Base-by-base conservation (phyloP, 2,888 invertebrate species). In the Phorcus lineatus region DNA sequence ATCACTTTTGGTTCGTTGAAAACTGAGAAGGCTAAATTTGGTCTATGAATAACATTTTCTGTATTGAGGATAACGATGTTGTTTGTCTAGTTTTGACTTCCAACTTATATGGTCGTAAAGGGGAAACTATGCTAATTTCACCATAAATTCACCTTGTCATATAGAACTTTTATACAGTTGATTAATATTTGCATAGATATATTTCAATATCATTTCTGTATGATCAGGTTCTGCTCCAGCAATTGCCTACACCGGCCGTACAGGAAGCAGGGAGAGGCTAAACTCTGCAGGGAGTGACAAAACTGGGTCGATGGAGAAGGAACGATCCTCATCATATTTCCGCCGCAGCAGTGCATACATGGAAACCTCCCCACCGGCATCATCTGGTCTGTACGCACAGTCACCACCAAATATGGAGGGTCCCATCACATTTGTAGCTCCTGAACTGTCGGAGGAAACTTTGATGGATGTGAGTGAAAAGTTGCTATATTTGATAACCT, bases 381-480 rank as follows among this genome's bases (percentile, higher is more conserved):
- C 86, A 4, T 86, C 89, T 1, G 74, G 88, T 67, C 84, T 89
- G 83, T 90, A 86, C 81, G 90, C 90, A 16, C 88, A 90, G 83
- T 93, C 93, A 1, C 92, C 93, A n/a, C 91, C 92, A 7, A 91
- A 90, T 79, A 90, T 92, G 86, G 93, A 93, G 75, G 93, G 92
- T 13, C 95, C 95, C 24, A 94, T 96, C 84, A 95, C 95, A 87
- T 97, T 97, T 94, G 96, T 97, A 91, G 96, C 98, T 22, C 98
- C 98, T 17, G 98, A 98, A 93, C 94, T 99, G 89, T 97, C 97
- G 79, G 98, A 98, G 94, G 99, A 99, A 94, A 98, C 98, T 19
- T 95, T 99, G 74, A 95, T 99, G 90, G 98, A 98, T 92, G 96
- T 96, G 90, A 92, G 94, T 87, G 22, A 28, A 77, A 62, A 83